Percentiles rank a stretch among this genome's conserved stretches.
phyloP scores from a whole-genome alignment of 1,140 invertebrate genomes.

The Drosophila tani region DNA sequence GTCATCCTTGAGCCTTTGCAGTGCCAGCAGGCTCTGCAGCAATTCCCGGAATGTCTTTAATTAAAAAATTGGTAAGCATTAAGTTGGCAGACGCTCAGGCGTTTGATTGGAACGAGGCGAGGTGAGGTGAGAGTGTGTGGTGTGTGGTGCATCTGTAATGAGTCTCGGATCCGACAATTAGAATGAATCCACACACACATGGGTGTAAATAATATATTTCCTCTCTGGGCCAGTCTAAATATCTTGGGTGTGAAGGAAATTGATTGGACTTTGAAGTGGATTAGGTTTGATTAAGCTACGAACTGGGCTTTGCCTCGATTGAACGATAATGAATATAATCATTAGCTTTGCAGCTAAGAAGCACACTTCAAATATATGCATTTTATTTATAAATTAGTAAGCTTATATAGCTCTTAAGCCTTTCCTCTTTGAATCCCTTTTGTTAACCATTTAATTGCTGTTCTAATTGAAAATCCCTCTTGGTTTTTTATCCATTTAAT shows the following conservation, averaged over 20 bases:
- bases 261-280: conserved; percentile 25
- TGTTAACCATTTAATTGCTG: background rate
- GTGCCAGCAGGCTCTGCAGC: conserved; percentile 90
- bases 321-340: conserved; percentile 5
- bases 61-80: conserved; percentile 79
- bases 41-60: conserved; percentile 89
- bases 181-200: conserved; percentile 17
- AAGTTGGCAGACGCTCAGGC: conserved; percentile 40
- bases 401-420: background rate
- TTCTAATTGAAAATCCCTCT: background rate
- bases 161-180: conserved; percentile 3
- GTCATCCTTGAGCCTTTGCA: conserved; percentile 91
- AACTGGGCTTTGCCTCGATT: background rate
- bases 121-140: background rate
- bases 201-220: conserved; percentile 2
- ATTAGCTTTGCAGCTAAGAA: background rate
- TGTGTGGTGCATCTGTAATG: conserved; percentile 45
- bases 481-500: conserved; percentile 1
- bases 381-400: background rate
- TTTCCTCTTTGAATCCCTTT: background rate
- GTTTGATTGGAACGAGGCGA: conserved; percentile 25
- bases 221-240: conserved; percentile 5
- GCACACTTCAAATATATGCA: background rate
- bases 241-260: conserved; percentile 7
- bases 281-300: background rate